Conservation (phyloP, 2,888 invertebrate species). For the Erpobdella octoculata region DNA sequence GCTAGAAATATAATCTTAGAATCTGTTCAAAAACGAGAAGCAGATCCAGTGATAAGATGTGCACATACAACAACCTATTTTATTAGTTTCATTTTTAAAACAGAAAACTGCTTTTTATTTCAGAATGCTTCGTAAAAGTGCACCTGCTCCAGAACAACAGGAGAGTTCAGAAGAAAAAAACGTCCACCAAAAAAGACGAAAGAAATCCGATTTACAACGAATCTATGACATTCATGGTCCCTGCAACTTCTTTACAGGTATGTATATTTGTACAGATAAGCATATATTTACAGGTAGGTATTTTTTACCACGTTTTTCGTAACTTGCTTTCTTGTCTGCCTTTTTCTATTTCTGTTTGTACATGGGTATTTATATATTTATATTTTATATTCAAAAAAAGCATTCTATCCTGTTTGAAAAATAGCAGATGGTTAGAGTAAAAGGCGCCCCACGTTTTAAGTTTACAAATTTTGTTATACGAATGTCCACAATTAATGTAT, state of each 20-base stretch:
- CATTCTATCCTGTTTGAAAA: too few species aligned
- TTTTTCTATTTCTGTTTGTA: too few species aligned
- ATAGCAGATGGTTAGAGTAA: too few species aligned
- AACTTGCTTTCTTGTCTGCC: too few species aligned
- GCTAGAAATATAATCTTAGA: background rate
- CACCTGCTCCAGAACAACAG: slow-evolving; percentile 72
- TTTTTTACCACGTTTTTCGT: background rate
- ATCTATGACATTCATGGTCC: slow-evolving; percentile 74
- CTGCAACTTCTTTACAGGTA: slow-evolving; percentile 65
- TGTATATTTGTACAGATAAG: background rate
- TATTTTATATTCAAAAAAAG: too few species aligned
- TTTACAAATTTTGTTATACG: too few species aligned
- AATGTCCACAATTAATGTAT: too few species aligned
- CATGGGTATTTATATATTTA: too few species aligned
- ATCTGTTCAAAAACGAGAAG: background rate
- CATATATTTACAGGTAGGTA: background rate
- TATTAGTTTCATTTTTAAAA: background rate
- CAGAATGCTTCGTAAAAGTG: slow-evolving; percentile 71
- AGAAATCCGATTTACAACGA: slow-evolving; percentile 73
- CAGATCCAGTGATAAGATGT: background rate
- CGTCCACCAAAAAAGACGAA: slow-evolving; percentile 67
- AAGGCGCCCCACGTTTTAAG: too few species aligned
- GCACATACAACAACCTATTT: background rate
- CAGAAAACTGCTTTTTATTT: background rate
- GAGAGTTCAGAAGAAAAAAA: slow-evolving; percentile 73